phyloP scores from a whole-genome alignment of 2,888 invertebrate species.

The Agelastica alni region DNA sequence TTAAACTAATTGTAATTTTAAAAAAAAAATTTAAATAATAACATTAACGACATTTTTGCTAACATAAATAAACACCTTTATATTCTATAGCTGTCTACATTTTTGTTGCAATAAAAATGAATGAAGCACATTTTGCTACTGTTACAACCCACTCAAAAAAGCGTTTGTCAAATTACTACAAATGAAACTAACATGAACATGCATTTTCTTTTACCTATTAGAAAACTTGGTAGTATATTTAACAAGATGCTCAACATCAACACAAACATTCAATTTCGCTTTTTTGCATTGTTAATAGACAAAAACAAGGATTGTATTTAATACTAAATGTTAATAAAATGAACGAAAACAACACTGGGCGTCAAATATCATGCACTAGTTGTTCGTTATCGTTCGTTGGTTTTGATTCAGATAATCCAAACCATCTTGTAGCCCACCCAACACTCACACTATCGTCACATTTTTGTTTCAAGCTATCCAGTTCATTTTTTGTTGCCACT shows the following conservation, averaged over 20 bases:
- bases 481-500: slow-evolving; percentile 49
- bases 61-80: no score
- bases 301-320: neutral
- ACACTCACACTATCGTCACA: slow-evolving; percentile 52
- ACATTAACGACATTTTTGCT: no score
- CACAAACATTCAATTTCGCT: neutral
- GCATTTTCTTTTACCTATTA: no score
- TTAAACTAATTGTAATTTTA: no score
- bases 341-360: slow-evolving; percentile 5
- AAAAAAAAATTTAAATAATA: no score
- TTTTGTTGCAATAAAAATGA: no score
- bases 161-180: no score
- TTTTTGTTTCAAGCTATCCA: slow-evolving; percentile 49
- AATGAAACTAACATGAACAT: no score
- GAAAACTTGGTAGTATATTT: no score
- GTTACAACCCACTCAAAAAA: no score
- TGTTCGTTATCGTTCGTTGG: slow-evolving; percentile 42
- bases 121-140: no score
- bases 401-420: slow-evolving; percentile 43
- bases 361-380: slow-evolving; percentile 54
- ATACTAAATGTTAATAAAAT: slow-evolving; percentile 1
- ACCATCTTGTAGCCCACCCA: slow-evolving; percentile 51
- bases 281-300: neutral
- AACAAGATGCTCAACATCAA: slow-evolving; percentile 8
- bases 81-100: no score